phyloP scores from a whole-genome alignment of 2,888 invertebrate species.

The Aplocera efformata region DNA sequence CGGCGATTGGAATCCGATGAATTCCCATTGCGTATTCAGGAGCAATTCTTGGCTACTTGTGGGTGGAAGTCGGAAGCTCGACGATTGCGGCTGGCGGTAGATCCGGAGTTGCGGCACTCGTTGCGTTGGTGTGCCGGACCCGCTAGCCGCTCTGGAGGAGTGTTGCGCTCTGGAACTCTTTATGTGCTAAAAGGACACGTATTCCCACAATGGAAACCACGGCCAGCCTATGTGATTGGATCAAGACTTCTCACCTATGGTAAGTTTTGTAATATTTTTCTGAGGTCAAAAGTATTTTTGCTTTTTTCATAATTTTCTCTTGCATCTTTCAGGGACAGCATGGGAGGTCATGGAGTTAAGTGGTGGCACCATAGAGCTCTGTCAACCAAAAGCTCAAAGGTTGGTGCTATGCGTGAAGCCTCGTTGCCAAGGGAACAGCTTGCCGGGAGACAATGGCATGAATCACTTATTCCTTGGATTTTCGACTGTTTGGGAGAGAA shows the following conservation, averaged over 20 bases:
- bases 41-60: slow-evolving; percentile 78
- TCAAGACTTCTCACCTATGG: slow-evolving; percentile 81
- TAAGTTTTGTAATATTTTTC: slow-evolving; percentile 22
- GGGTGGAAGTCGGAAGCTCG: slow-evolving; percentile 82
- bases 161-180: slow-evolving; percentile 70
- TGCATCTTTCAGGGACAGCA: slow-evolving; percentile 48
- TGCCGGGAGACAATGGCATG: slow-evolving; percentile 47
- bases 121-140: slow-evolving; percentile 83
- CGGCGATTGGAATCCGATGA: slow-evolving; percentile 78
- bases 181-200: slow-evolving; percentile 84
- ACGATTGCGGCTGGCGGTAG: slow-evolving; percentile 82
- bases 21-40: slow-evolving; percentile 81
- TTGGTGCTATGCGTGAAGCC: slow-evolving; percentile 70
- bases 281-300: neutral
- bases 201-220: slow-evolving; percentile 84
- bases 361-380: slow-evolving; percentile 66
- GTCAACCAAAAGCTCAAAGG: slow-evolving; percentile 67
- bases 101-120: slow-evolving; percentile 82
- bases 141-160: slow-evolving; percentile 66
- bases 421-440: slow-evolving; percentile 56
- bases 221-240: slow-evolving; percentile 81
- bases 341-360: slow-evolving; percentile 70
- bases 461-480: slow-evolving; percentile 84
- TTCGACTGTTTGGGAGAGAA: slow-evolving; percentile 83
- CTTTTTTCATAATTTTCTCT: neutral